Conservation (phyloP, 2,888 invertebrate species). For the Euphydryas editha region DNA sequence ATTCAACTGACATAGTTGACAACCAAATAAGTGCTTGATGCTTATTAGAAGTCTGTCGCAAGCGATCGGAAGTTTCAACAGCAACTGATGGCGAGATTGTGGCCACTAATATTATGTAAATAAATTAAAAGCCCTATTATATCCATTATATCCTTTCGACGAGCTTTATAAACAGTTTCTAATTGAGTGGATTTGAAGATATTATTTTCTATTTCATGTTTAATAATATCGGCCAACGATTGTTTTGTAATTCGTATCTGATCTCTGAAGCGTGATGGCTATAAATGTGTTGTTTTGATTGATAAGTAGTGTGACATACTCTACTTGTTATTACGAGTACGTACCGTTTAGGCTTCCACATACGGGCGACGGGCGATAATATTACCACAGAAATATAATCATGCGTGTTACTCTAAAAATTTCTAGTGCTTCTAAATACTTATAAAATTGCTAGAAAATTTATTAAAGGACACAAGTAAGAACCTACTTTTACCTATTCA, state of each 20-base stretch:
- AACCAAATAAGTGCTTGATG: constrained; percentile 65
- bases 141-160: neutral
- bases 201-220: constrained; percentile 20
- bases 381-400: neutral
- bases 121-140: constrained; percentile 44
- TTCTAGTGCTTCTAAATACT: constrained; percentile 38
- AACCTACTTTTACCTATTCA: too few species aligned
- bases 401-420: constrained; percentile 42
- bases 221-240: constrained; percentile 42
- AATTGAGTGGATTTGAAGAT: constrained; percentile 40
- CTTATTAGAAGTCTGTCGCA: constrained; percentile 63
- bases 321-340: constrained; percentile 54
- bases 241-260: constrained; percentile 45
- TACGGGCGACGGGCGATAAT: constrained; percentile 26
- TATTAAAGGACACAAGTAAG: too few species aligned
- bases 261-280: constrained; percentile 48
- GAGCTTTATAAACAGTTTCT: constrained; percentile 51
- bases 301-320: constrained; percentile 73
- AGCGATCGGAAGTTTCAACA: constrained; percentile 76
- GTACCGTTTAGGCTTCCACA: constrained; percentile 37
- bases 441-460: too few species aligned
- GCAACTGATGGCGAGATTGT: constrained; percentile 55
- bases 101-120: constrained; percentile 65
- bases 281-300: constrained; percentile 58
- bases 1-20: constrained; percentile 72